phyloP scores from a whole-genome alignment of 1,140 invertebrate species.

The Heterodera schachtii region DNA sequence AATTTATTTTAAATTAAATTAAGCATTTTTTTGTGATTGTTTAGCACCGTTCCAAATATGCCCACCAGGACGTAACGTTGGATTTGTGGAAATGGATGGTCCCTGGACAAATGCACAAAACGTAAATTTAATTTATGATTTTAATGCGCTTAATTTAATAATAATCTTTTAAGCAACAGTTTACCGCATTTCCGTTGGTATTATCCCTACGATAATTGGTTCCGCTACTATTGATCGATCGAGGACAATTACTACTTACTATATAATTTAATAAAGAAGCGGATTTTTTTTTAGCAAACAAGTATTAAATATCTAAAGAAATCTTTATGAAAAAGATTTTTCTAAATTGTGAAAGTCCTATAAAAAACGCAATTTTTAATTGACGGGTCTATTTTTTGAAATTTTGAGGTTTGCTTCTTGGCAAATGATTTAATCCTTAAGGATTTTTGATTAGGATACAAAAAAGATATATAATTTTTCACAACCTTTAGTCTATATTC shows the following conservation, averaged over 20 bases:
- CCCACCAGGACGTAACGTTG: constrained; percentile 21
- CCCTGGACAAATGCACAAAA: constrained; percentile 22
- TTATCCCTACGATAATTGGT: constrained; percentile 29
- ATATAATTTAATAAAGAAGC: no score
- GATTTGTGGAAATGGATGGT: constrained; percentile 29
- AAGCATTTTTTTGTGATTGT: constrained; percentile 7
- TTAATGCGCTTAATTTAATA: not conserved
- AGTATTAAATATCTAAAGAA: no score
- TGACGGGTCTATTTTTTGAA: no score
- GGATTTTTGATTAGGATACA: no score
- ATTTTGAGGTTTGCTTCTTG: no score
- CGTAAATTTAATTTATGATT: constrained; percentile 3
- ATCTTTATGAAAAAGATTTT: no score
- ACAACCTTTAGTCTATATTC: no score
- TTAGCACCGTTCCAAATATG: constrained; percentile 14
- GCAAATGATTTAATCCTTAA: no score
- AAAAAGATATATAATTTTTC: no score
- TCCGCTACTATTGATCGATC: constrained; percentile 9
- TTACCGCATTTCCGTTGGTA: constrained; percentile 26
- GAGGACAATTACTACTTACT: not conserved
- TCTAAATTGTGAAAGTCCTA: no score
- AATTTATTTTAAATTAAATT: not conserved
- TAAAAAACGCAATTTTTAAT: no score
- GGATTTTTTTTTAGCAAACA: no score
- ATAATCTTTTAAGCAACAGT: constrained; percentile 12